Conservation (phyloP, 2,797 vertebrate species). For the Acanthiza pusilla region DNA sequence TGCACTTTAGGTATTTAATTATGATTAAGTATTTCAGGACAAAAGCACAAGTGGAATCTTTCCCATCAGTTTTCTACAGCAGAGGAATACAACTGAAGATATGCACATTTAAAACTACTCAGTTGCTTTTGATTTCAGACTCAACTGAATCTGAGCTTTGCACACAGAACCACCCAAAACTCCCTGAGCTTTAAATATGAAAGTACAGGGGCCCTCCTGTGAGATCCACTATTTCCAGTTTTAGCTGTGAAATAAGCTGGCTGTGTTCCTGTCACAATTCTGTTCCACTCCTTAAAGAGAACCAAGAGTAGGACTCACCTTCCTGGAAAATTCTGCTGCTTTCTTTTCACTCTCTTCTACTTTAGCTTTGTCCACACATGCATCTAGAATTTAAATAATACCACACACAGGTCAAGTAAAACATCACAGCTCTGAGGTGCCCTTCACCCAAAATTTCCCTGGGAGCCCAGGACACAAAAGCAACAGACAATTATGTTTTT, state of each 20-base stretch:
- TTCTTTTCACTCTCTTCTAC: conserved; percentile 96
- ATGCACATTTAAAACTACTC: neutral
- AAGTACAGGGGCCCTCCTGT: neutral
- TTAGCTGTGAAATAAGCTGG: neutral
- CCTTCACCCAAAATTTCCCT: neutral
- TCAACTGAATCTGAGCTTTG: neutral
- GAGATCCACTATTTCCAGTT: neutral
- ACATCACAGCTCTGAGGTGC: neutral
- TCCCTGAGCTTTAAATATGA: neutral
- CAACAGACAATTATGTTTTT: neutral
- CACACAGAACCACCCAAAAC: neutral
- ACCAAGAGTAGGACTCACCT: conserved; percentile 77
- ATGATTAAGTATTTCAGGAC: neutral
- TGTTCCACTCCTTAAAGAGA: conserved; percentile 54
- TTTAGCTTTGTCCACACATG: conserved; percentile 93
- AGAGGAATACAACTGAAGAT: neutral
- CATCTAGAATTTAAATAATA: conserved; percentile 78
- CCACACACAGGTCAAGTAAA: neutral
- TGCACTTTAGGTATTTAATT: neutral
- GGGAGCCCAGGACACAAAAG: neutral
- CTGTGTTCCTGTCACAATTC: conserved; percentile 25
- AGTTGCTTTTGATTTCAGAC: neutral
- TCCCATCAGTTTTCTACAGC: neutral
- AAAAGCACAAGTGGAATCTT: neutral
- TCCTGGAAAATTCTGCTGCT: conserved; percentile 93